phyloP scores from a whole-genome alignment of 2,888 invertebrate species.

The Saturnia japonica region DNA sequence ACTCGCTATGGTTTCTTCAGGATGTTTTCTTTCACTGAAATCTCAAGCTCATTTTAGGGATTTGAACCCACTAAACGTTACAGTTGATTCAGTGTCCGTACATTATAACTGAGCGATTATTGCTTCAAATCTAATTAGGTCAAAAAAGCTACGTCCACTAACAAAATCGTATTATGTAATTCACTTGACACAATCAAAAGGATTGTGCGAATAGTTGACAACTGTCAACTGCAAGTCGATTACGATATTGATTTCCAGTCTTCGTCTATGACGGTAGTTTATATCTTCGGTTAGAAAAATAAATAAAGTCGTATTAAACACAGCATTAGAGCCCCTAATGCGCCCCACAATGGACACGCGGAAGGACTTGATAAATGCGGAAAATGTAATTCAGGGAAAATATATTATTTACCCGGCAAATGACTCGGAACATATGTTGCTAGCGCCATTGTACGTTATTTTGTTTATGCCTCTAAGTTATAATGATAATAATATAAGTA shows the following conservation, averaged over 20 bases:
- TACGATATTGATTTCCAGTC: background rate
- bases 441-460: background rate
- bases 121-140: no score
- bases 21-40: no score
- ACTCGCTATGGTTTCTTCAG: no score
- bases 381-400: background rate
- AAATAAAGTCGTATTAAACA: constrained; percentile 11
- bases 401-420: background rate
- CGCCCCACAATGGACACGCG: background rate
- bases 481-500: background rate
- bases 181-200: background rate
- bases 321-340: constrained; percentile 4
- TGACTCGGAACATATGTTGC: constrained; percentile 14
- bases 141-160: no score
- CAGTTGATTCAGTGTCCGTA: no score
- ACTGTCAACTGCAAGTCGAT: background rate
- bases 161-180: no score
- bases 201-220: background rate
- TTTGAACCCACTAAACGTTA: no score
- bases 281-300: background rate
- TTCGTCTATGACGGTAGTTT: background rate
- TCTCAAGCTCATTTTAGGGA: no score
- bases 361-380: background rate
- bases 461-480: background rate
- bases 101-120: no score